Conservation (phyloP, 2,113 vertebrate genomes). For the Petroica traversi region DNA sequence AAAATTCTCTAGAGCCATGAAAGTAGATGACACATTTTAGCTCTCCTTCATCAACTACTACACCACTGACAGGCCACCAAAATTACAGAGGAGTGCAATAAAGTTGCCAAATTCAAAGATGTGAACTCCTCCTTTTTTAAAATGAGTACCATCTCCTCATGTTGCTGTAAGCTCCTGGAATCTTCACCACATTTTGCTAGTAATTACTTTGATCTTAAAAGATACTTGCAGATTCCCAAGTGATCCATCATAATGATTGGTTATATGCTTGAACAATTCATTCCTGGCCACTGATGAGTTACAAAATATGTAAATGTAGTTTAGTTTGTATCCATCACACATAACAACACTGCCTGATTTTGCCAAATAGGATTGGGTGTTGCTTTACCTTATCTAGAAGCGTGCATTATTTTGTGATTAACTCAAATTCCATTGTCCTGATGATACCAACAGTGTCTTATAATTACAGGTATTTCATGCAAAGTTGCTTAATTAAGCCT, state of each 20-base stretch:
- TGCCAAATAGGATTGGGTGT: background rate
- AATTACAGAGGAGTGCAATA: background rate
- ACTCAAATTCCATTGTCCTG: background rate
- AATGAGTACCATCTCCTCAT: background rate
- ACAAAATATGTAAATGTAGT: constrained; percentile 5
- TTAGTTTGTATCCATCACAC: background rate
- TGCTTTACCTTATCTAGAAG: constrained; percentile 1
- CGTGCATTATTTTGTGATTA: background rate
- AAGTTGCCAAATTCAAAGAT: background rate
- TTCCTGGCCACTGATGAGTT: background rate
- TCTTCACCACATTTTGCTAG: background rate
- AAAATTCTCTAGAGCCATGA: background rate
- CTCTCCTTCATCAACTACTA: background rate
- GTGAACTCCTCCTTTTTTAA: background rate
- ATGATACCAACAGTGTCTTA: background rate
- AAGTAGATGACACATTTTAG: background rate
- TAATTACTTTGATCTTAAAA: background rate
- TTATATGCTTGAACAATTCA: background rate
- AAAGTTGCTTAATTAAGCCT: background rate
- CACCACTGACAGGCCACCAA: background rate
- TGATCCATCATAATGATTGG: constrained; percentile 7
- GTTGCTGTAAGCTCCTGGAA: background rate
- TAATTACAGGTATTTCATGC: background rate
- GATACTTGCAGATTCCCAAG: background rate
- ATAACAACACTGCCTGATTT: background rate